Percentiles rank a stretch among this genome's conserved stretches.
phyloP scores from a whole-genome alignment of 2,113 vertebrate genomes.

The Pavo muticus region DNA sequence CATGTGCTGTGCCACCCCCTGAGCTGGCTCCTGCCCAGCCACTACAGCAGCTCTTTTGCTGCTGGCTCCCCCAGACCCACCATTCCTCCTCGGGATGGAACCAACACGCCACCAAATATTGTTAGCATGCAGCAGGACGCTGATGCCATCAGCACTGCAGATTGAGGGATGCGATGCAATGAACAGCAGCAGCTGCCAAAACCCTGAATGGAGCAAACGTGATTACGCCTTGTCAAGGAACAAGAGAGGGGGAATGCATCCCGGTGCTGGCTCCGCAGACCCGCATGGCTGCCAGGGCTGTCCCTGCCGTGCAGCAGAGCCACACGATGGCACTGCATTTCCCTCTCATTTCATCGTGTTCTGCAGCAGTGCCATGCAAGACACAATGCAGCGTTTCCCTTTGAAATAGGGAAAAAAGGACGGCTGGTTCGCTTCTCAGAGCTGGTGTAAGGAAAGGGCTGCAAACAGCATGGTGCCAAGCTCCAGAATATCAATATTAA shows the following conservation, averaged over 20 bases:
- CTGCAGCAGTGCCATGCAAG: background rate
- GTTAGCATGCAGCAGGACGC: background rate
- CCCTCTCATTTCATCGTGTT: fast-evolving
- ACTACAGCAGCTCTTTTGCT: background rate
- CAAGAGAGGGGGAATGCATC: background rate
- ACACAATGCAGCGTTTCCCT: fast-evolving
- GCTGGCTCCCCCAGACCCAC: background rate
- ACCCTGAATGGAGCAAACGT: background rate
- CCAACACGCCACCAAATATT: background rate
- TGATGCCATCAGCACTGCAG: background rate
- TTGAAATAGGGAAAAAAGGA: fast-evolving
- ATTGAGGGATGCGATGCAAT: fast-evolving
- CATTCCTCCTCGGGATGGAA: background rate
- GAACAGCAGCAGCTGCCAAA: background rate
- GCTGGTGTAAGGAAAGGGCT: fast-evolving
- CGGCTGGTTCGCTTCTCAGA: background rate
- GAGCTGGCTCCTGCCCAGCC: background rate
- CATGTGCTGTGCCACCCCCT: background rate
- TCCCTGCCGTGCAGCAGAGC: background rate
- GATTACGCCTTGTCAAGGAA: background rate
- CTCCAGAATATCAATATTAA: background rate
- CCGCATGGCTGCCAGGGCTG: fast-evolving
- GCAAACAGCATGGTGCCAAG: fast-evolving
- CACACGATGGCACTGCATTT: slow-evolving; percentile 20
- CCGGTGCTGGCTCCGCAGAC: fast-evolving